A percentile compares a stretch with the other conserved stretches of the same genome.
Conservation (phyloP, 2,113 vertebrate species). For the Nothocercus julius region DNA sequence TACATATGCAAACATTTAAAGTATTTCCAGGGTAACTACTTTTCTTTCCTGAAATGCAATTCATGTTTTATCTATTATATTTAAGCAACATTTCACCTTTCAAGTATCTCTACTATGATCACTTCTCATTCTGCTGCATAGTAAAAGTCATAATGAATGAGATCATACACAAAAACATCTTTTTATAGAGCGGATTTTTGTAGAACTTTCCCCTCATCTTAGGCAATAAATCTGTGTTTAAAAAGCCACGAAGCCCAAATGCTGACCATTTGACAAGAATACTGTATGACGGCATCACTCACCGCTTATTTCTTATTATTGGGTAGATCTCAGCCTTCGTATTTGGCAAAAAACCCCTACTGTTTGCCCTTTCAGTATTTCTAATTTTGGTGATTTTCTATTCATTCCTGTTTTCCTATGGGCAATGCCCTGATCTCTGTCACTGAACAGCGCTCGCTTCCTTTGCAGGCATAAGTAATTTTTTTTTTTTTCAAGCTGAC, state of each 20-base stretch:
- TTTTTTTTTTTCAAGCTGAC: slow-evolving; percentile 4
- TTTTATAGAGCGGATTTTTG: slow-evolving; percentile 66
- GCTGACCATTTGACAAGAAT: slow-evolving; percentile 70
- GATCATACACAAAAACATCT: slow-evolving; percentile 58
- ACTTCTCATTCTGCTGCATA: slow-evolving; percentile 49
- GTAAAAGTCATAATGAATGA: slow-evolving; percentile 72
- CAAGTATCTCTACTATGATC: slow-evolving; percentile 56
- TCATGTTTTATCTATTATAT: slow-evolving; percentile 77
- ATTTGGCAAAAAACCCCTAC: background rate
- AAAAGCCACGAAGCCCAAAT: slow-evolving; percentile 49
- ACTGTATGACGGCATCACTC: slow-evolving; percentile 27
- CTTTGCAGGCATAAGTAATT: background rate
- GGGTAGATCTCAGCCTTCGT: slow-evolving; percentile 15
- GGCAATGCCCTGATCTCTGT: background rate
- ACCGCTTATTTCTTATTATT: slow-evolving; percentile 38
- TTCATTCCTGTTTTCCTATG: slow-evolving; percentile 4
- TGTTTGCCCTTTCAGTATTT: background rate
- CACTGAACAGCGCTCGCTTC: slow-evolving; percentile 6
- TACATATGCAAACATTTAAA: slow-evolving; percentile 78
- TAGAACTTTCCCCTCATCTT: slow-evolving; percentile 65
- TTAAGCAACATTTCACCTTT: slow-evolving; percentile 60
- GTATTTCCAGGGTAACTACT: slow-evolving; percentile 77
- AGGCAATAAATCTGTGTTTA: slow-evolving; percentile 64
- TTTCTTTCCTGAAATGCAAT: slow-evolving; percentile 71
- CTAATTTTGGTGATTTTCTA: slow-evolving; percentile 57